A percentile compares a stretch with the other conserved stretches of the same genome.
Evolutionary conservation across 2,797 vertebrate genomes (phyloP).

Genomic region (Chaetodon trifasciatus): DNA sequence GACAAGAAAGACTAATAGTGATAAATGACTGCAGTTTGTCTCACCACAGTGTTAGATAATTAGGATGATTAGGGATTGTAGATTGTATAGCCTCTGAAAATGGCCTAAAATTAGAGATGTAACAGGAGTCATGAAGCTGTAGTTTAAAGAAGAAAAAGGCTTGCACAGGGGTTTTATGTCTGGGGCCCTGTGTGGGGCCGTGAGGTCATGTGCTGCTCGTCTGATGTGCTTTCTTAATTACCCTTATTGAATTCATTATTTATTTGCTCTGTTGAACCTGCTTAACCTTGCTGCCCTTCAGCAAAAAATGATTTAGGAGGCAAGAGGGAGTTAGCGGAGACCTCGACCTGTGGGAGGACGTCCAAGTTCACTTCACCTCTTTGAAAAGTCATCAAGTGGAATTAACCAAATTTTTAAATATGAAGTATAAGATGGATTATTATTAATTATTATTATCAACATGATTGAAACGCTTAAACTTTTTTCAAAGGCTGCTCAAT

Average conservation of each 20-base stretch:
- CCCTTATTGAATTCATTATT: conserved; percentile 83
- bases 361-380: conserved; percentile 66
- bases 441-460: background rate
- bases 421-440: conserved; percentile 16
- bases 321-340: conserved; percentile 62
- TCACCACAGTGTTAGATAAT: conserved; percentile 13
- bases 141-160: conserved; percentile 44
- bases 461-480: conserved; percentile 21
- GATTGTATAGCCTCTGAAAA: conserved; percentile 14
- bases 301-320: conserved; percentile 68
- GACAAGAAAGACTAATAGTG: conserved; percentile 18
- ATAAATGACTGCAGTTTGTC: conserved; percentile 18
- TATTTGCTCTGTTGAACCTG: conserved; percentile 82
- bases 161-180: conserved; percentile 40
- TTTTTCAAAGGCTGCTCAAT: background rate
- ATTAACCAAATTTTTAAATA: conserved; percentile 53
- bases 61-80: conserved; percentile 7
- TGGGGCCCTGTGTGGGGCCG: conserved; percentile 37
- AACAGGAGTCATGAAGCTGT: conserved; percentile 32
- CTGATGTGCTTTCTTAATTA: conserved; percentile 83
- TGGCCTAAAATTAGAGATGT: conserved; percentile 12
- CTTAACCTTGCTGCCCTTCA: conserved; percentile 81
- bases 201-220: conserved; percentile 61
- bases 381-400: conserved; percentile 66
- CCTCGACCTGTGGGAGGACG: conserved; percentile 59